Evolutionary conservation across 1,140 invertebrate genomes (phyloP), one percentile per base, ranked within the genome.

Genomic region (Dreissena rostriformis): DNA sequence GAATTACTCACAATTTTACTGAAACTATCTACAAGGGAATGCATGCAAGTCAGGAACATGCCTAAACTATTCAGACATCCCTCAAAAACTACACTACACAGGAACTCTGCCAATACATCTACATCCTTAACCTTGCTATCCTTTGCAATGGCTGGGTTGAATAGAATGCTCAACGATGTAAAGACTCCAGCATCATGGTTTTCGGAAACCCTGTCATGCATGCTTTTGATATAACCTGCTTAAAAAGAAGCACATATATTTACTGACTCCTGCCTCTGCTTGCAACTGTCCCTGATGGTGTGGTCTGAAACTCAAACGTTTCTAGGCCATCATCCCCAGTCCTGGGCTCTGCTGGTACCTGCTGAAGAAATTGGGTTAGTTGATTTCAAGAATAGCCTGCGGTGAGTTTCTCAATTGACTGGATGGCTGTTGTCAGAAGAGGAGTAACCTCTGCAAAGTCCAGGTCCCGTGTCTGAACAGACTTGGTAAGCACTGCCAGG

Each of bases 321-420:
- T n/a, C 39, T 17, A 79, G 65, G 39, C 75, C 75, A 67, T 66
- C 75, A 5, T 67, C 63, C 22, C 65, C 66, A 66, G 57, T 55
- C 76, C 70, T 57, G 39, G 76, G 76, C 66, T 79, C 76, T 14
- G n/a, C 22, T 70, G 76, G 76, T n/a, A 79, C 76, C 51, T 79
- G 75, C 75, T 66, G 17, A 63, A 55, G 39, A 11, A 66, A 8
- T 17, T 66, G 66, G 11, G 12, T 24, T 67, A 67, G 22, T 15
- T 24, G 66, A 12, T 12, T 12, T 12, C 66, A 12, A 22, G 12
- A 67, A 12, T 67, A 15, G 24, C 66, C 66, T 67, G 12, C 66
- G 14, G 66, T 14, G 12, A 67, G 12, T 67, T 67, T 67, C 66
- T 67, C 66, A 28, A 67, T 67, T 67, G 66, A 15, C 26, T 67